Evolutionary conservation across 92 coral and sea anemone species (phyloP).

Genomic region (Siderastrea radians): DNA sequence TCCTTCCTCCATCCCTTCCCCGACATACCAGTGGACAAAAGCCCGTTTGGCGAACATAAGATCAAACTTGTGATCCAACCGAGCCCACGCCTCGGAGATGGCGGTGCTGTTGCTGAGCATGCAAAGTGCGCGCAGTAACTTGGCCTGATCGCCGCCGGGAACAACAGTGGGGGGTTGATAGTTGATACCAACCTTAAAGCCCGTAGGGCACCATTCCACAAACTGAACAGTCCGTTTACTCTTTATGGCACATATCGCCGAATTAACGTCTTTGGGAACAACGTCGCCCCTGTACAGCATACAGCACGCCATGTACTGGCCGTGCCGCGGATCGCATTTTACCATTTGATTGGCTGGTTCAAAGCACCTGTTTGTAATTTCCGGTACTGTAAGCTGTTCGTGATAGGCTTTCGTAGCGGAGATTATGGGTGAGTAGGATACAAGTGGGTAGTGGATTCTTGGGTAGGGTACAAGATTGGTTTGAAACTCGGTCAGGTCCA

Average conservation of each 20-base stretch:
- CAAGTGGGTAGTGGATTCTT: conserved; percentile 91
- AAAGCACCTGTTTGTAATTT: conserved; percentile 83
- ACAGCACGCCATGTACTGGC: conserved; percentile 93
- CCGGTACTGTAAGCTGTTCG: conserved; percentile 78
- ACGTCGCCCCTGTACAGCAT: conserved; percentile 91
- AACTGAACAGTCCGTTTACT: conserved; percentile 85
- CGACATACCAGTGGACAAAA: conserved; percentile 87
- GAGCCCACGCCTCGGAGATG: conserved; percentile 86
- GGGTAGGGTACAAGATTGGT: conserved; percentile 96
- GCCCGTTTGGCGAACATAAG: conserved; percentile 84
- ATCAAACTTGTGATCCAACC: conserved; percentile 82
- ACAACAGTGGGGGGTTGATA: conserved; percentile 87
- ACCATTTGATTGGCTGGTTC: conserved; percentile 89
- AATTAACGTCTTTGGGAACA: conserved; percentile 91
- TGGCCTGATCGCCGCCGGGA: conserved; percentile 89
- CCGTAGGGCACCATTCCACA: conserved; percentile 72
- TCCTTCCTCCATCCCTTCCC: conserved; percentile 91
- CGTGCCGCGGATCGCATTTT: conserved; percentile 89
- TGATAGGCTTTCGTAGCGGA: conserved; percentile 86
- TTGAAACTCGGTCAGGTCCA: conserved; percentile 94
- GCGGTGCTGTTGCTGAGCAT: conserved; percentile 88
- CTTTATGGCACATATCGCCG: conserved; percentile 85
- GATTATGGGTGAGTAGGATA: conserved; percentile 86
- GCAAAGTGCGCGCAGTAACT: conserved; percentile 80
- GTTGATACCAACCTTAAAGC: conserved; percentile 62